Evolutionary conservation across 2,888 invertebrate species (phyloP).

Genomic region (Barypeithes pellucidus): DNA sequence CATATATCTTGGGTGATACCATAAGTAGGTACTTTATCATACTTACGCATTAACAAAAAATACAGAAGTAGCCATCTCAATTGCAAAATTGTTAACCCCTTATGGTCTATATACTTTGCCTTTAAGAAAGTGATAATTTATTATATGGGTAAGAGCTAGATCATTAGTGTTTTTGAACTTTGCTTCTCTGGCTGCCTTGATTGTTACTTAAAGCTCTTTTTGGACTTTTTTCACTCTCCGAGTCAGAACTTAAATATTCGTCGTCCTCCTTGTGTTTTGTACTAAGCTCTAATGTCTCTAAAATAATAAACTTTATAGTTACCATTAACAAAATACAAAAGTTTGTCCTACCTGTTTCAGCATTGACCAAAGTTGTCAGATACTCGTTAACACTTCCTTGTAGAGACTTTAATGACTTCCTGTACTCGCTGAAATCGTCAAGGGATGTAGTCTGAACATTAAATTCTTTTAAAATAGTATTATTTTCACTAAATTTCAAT

Average conservation of each 20-base stretch:
- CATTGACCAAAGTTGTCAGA: constrained; percentile 57
- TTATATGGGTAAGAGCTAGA: neutral
- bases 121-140: neutral
- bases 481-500: constrained; percentile 53
- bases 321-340: too few species aligned
- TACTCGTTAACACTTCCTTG: constrained; percentile 57
- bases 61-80: constrained; percentile 72
- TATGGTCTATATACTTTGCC: neutral
- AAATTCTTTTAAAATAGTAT: constrained; percentile 51
- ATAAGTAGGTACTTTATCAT: constrained; percentile 54
- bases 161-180: constrained; percentile 27
- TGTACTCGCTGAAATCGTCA: constrained; percentile 55
- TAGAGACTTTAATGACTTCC: constrained; percentile 53
- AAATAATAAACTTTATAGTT: constrained; percentile 2
- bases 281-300: constrained; percentile 21
- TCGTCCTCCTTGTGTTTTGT: constrained; percentile 25
- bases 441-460: constrained; percentile 41
- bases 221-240: constrained; percentile 46
- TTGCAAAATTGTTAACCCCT: neutral
- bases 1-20: neutral
- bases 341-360: constrained; percentile 44
- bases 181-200: neutral
- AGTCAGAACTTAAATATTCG: constrained; percentile 45
- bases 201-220: constrained; percentile 44
- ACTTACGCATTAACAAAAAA: constrained; percentile 84